Base-by-base conservation (phyloP, 2,888 invertebrate species). In the Cephus rjabovi region DNA sequence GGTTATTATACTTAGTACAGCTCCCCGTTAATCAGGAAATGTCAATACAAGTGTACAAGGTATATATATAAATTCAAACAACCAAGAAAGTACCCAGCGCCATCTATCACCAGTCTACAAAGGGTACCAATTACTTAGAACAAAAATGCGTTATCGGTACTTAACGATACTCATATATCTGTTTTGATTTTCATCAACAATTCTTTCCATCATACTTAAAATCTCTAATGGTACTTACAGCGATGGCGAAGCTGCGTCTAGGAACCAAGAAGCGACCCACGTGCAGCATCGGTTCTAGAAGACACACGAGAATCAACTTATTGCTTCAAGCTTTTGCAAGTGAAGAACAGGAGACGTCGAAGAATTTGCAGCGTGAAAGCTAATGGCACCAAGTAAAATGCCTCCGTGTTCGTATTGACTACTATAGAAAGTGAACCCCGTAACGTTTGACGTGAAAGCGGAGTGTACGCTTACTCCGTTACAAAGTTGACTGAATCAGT, bases 401-500 rank as follows among this genome's bases (percentile, higher is more conserved):
- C 2, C 56, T 56, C 23, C 23, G 56, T 23, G 56, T 56, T 23
- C 56, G 9, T 23, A 23, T 2, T 23, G 56, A 23, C 23, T 9
- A 9, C 9, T 23, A 6, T 56, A 56, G 56, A 56, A 56, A 56
- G 56, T 56, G 1, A 56, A 56, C 9, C 56, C 23, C 2, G 56
- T 23, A 77, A 9, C 6, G 56, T 23, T 56, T 56, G 56, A 23
- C 56, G 56, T 23, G 56, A 56, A 23, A 56, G 56, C 56, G 23
- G 23, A 56, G 23, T 9, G 77, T 77, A 71, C 76, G 71, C 76
- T 76, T 73, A 34, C 71, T 77, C 80, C 73, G 81, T 70, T 40
- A 37, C 37, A 83, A 84, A 83, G 84, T 84, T 83, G 80, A 84
- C 84, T 85, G 82, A 83, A 84, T 80, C 79, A 78, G 76, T 73